Evolutionary conservation across 2,888 invertebrate genomes (phyloP).

Genomic region (Macrosiphum euphorbiae): DNA sequence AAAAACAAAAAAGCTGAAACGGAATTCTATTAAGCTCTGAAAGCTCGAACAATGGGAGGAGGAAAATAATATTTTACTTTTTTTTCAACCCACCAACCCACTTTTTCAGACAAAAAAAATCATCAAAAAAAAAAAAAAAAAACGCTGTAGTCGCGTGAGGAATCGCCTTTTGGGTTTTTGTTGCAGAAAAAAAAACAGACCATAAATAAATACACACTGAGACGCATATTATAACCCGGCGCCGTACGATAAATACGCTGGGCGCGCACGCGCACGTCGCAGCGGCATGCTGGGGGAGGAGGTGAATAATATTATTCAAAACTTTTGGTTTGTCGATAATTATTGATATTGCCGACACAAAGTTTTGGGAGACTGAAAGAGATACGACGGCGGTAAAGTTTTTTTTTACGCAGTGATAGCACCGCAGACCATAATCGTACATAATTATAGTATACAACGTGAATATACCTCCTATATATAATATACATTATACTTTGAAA

Average conservation of each 20-base stretch:
- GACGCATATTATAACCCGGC: slow-evolving; percentile 17
- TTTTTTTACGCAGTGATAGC: background rate
- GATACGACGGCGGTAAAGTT: background rate
- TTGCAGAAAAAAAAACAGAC: slow-evolving; percentile 43
- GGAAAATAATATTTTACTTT: slow-evolving; percentile 63
- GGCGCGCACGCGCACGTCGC: background rate
- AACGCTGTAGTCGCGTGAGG: slow-evolving; percentile 55
- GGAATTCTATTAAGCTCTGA: slow-evolving; percentile 64
- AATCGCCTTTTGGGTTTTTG: slow-evolving; percentile 58
- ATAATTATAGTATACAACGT: background rate
- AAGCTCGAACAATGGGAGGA: slow-evolving; percentile 63
- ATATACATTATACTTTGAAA: background rate
- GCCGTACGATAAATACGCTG: slow-evolving; percentile 3
- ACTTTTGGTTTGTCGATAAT: slow-evolving; percentile 28
- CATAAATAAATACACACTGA: slow-evolving; percentile 39
- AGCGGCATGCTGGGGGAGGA: background rate
- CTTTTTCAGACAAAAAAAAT: slow-evolving; percentile 54
- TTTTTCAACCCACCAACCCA: slow-evolving; percentile 46
- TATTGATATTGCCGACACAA: slow-evolving; percentile 14
- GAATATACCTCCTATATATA: background rate
- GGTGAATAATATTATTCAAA: background rate
- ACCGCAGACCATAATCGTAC: background rate
- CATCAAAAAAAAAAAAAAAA: slow-evolving; percentile 43
- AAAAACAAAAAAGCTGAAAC: slow-evolving; percentile 60
- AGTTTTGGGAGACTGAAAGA: background rate